A percentile compares a stretch with the other conserved stretches of the same genome.
Evolutionary conservation across 2,888 invertebrate genomes (phyloP).

Genomic region (Eumerus sabulonum): DNA sequence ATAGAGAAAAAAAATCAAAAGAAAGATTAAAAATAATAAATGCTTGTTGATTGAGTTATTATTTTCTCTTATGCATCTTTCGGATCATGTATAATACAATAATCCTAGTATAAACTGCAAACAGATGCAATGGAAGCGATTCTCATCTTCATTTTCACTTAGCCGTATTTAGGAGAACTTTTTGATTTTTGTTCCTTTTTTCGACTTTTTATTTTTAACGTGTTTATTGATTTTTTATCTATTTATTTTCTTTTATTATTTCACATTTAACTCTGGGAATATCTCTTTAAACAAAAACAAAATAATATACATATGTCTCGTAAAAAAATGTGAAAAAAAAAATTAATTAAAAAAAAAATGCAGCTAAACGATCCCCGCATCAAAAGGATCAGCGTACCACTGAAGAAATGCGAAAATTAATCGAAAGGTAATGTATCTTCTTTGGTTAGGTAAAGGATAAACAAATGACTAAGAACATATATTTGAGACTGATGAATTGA

Average conservation of each 20-base stretch:
- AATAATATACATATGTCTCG: constrained; percentile 8
- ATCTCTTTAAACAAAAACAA: constrained; percentile 40
- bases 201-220: constrained; percentile 55
- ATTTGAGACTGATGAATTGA: constrained; percentile 14
- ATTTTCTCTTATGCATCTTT: constrained; percentile 52
- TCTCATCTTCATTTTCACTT: constrained; percentile 32
- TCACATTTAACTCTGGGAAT: constrained; percentile 66
- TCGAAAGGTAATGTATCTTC: constrained; percentile 91
- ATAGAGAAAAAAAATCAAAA: constrained; percentile 5
- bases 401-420: constrained; percentile 98
- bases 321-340: constrained; percentile 63
- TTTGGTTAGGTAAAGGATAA: constrained; percentile 61
- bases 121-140: constrained; percentile 36
- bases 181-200: constrained; percentile 69
- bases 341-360: constrained; percentile 70
- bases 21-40: too few relatives aligned
- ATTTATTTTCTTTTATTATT: constrained; percentile 70
- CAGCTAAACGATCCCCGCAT: constrained; percentile 84
- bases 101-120: not conserved
- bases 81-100: constrained; percentile 35
- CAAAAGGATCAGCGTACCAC: constrained; percentile 95
- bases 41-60: constrained; percentile 47
- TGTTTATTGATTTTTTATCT: constrained; percentile 69
- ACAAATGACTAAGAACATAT: constrained; percentile 22
- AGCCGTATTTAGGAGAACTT: constrained; percentile 41